Percentiles rank a stretch among this genome's conserved stretches.
Conservation (phyloP, 2,888 invertebrate species). For the Cactoblastis cactorum region DNA sequence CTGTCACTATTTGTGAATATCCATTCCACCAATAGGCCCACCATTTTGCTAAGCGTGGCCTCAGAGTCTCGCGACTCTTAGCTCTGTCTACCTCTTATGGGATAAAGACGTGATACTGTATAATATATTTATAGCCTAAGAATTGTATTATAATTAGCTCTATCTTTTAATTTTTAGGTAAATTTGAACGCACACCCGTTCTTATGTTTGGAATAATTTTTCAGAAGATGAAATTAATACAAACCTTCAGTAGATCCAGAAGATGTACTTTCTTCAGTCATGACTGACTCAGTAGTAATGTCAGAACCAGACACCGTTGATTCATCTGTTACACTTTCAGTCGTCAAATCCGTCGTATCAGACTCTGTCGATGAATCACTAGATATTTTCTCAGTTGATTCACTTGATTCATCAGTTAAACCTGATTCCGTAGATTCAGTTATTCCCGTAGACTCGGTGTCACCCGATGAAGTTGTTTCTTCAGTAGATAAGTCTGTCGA, state of each 20-base stretch:
- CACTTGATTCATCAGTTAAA: conserved; percentile 5
- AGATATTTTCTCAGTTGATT: conserved; percentile 17
- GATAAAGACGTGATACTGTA: too few species aligned
- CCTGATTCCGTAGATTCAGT: conserved; percentile 21
- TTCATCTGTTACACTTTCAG: conserved; percentile 16
- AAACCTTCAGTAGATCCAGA: conserved; percentile 11
- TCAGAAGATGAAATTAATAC: background rate
- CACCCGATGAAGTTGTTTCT: conserved; percentile 20
- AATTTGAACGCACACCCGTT: too few species aligned
- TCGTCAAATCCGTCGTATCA: conserved; percentile 13
- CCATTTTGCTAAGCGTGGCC: too few species aligned
- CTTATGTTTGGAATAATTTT: too few species aligned
- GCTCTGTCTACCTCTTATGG: too few species aligned
- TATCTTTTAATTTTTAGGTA: too few species aligned
- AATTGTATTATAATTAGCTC: too few species aligned
- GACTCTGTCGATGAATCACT: conserved; percentile 13
- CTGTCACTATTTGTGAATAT: too few species aligned
- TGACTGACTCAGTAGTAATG: conserved; percentile 19
- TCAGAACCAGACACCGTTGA: conserved; percentile 14
- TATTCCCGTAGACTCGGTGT: conserved; percentile 22
- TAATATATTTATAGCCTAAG: too few species aligned
- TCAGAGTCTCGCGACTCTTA: too few species aligned
- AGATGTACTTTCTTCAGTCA: conserved; percentile 15
- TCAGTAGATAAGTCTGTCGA: conserved; percentile 19
- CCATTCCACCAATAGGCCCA: too few species aligned